Percentiles rank a stretch among this genome's conserved stretches.
Conservation (phyloP, 2,888 invertebrate species). For the Dynastes maya region DNA sequence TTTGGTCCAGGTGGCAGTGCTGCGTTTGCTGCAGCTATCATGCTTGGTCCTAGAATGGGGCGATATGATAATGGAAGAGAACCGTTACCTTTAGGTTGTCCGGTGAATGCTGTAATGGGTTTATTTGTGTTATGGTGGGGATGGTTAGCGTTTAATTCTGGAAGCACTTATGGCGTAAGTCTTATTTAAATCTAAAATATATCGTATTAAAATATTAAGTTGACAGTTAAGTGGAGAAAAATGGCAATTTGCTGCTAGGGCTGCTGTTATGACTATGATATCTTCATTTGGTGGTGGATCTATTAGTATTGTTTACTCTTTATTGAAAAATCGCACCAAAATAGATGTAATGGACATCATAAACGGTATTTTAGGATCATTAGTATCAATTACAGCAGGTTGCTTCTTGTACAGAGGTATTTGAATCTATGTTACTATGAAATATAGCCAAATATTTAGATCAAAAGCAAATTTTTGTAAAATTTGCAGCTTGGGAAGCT, state of each 20-base stretch:
- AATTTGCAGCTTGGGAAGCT: constrained; percentile 82
- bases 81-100: constrained; percentile 87
- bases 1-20: constrained; percentile 75
- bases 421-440: not conserved
- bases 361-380: constrained; percentile 89
- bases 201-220: not conserved
- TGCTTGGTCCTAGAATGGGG: constrained; percentile 91
- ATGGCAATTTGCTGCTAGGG: constrained; percentile 93
- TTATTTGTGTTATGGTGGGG: constrained; percentile 97
- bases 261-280: constrained; percentile 93
- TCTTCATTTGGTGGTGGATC: constrained; percentile 92
- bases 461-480: not conserved
- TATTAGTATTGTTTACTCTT: constrained; percentile 78
- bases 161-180: constrained; percentile 86
- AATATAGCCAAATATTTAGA: too few species aligned
- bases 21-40: constrained; percentile 90
- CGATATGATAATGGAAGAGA: constrained; percentile 85
- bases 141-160: constrained; percentile 96
- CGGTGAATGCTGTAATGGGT: constrained; percentile 93
- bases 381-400: constrained; percentile 92
- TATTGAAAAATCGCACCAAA: constrained; percentile 78
- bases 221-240: constrained; percentile 82
- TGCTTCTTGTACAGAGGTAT: constrained; percentile 84
- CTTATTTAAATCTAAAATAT: not conserved
- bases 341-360: constrained; percentile 90